phyloP scores from a whole-genome alignment of 2,113 vertebrate species.

The Antigone vipio region DNA sequence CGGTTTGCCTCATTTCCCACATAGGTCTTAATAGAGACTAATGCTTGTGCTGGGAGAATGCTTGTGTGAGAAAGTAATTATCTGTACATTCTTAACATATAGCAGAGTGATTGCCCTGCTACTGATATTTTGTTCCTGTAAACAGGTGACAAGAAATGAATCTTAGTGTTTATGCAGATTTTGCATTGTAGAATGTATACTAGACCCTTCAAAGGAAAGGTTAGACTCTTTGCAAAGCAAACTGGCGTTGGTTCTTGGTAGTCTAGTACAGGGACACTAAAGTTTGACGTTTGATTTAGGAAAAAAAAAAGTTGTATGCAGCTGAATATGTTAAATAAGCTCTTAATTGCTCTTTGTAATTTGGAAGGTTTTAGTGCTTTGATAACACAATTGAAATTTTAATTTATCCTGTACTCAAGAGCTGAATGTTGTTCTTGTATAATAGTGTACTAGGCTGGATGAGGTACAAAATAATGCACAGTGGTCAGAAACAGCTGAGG shows the following conservation, averaged over 20 bases:
- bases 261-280: constrained; percentile 57
- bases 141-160: constrained; percentile 66
- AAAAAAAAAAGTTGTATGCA: background rate
- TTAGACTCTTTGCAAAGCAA: constrained; percentile 69
- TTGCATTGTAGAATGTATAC: constrained; percentile 69
- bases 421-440: constrained; percentile 61
- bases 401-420: constrained; percentile 59
- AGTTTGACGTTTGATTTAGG: constrained; percentile 44
- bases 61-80: constrained; percentile 47
- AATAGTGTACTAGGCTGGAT: constrained; percentile 60
- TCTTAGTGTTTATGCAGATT: constrained; percentile 66
- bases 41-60: constrained; percentile 52
- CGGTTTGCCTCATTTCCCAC: constrained; percentile 63
- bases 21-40: constrained; percentile 59
- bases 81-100: constrained; percentile 44
- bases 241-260: constrained; percentile 65
- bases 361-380: constrained; percentile 53
- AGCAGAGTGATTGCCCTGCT: constrained; percentile 59
- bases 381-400: constrained; percentile 31
- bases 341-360: constrained; percentile 47
- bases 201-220: constrained; percentile 67
- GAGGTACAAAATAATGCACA: constrained; percentile 59
- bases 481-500: constrained; percentile 63
- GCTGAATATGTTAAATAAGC: constrained; percentile 43
- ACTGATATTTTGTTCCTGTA: constrained; percentile 61